Percentiles rank a stretch among this genome's conserved stretches.
phyloP scores from a whole-genome alignment of 2,888 invertebrate species.

The Ellobium chinense region DNA sequence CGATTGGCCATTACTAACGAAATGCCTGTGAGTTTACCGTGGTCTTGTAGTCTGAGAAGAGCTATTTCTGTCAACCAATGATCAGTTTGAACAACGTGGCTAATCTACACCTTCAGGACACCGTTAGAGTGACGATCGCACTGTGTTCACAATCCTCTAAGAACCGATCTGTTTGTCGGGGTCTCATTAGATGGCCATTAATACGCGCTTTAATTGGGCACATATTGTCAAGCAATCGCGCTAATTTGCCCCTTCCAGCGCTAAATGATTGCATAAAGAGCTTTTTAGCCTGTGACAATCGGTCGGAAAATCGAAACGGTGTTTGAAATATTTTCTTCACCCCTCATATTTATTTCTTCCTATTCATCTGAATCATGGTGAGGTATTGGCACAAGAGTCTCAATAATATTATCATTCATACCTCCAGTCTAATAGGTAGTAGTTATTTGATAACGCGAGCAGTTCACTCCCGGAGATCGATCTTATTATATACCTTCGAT shows the following conservation, averaged over 20 bases:
- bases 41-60: slow-evolving; percentile 14
- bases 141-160: not conserved
- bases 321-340: slow-evolving; percentile 5
- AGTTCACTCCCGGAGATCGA: no score
- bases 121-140: slow-evolving; percentile 13
- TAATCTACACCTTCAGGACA: slow-evolving; percentile 8
- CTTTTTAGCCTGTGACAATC: slow-evolving; percentile 29
- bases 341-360: not conserved
- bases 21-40: not conserved
- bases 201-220: slow-evolving; percentile 21
- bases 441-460: no score
- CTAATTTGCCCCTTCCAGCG: slow-evolving; percentile 20
- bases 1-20: not conserved
- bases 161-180: slow-evolving; percentile 15
- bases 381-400: no score
- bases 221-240: slow-evolving; percentile 2
- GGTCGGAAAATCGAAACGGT: slow-evolving; percentile 28
- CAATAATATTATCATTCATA: no score
- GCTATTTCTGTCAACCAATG: not conserved
- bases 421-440: no score
- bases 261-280: not conserved
- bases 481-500: no score
- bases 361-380: not conserved
- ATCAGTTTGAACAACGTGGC: slow-evolving; percentile 31
- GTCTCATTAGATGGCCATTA: slow-evolving; percentile 28